These are phyloP conservation scores for Brachionus koreanus DNA, from an alignment of 1,140 invertebrate species.

Conservation along the genomic window DNA sequence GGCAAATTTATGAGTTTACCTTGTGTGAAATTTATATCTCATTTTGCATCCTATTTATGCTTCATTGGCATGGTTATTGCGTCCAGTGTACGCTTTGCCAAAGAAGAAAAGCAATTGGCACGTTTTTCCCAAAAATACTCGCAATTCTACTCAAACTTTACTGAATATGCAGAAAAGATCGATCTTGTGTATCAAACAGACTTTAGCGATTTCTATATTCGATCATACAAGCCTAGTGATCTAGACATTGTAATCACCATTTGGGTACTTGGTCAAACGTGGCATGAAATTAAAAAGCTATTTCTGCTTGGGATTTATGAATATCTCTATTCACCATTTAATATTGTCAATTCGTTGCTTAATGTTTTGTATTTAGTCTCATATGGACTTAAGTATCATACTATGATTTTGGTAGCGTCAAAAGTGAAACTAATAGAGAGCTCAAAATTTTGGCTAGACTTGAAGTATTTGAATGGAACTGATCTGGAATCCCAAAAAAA, in stretches of 20 bases:
- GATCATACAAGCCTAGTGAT: constrained; percentile 16
- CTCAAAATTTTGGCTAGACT: constrained; percentile 6
- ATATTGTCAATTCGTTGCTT: constrained; percentile 54
- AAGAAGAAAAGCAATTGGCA: constrained; percentile 30
- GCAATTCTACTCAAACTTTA: background rate
- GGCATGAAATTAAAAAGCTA: constrained; percentile 55
- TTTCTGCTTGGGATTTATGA: constrained; percentile 50
- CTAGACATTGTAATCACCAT: constrained; percentile 33
- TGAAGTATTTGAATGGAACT: background rate
- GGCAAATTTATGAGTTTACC: constrained; percentile 51
- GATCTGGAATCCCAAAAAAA: background rate
- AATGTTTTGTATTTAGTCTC: constrained; percentile 54
- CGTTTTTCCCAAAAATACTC: constrained; percentile 6
- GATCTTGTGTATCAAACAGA: background rate
- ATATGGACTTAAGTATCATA: constrained; percentile 49
- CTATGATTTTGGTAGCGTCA: constrained; percentile 1
- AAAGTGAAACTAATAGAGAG: background rate
- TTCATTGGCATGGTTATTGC: constrained; percentile 65
- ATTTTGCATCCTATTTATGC: constrained; percentile 64
- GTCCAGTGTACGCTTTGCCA: constrained; percentile 31
- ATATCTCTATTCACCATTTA: constrained; percentile 55
- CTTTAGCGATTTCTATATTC: constrained; percentile 24
- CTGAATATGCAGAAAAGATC: background rate
- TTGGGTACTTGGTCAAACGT: constrained; percentile 50
- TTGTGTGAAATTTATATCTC: constrained; percentile 57